Percentiles rank a stretch among this genome's conserved stretches.
phyloP scores from a whole-genome alignment of 2,113 vertebrate genomes.

The Malaclemys terrapin region DNA sequence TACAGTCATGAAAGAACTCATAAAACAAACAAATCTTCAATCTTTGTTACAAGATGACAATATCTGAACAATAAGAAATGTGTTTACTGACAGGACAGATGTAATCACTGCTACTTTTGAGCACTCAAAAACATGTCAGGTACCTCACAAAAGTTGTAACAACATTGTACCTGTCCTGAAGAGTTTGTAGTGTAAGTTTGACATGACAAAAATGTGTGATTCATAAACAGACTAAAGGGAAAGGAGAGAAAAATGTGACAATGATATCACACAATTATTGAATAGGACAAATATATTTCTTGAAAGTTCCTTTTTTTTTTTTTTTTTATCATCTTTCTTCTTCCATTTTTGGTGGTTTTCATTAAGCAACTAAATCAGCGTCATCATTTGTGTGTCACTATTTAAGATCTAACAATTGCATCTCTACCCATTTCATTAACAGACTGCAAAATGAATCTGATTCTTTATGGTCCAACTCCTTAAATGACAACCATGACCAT shows the following conservation, averaged over 20 bases:
- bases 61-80: not conserved
- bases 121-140: not conserved
- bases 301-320: not conserved
- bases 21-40: not conserved
- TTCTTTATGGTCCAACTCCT: not conserved
- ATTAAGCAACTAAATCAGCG: not conserved
- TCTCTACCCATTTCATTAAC: not conserved
- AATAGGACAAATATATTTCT: not conserved
- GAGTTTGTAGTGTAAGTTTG: not conserved
- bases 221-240: not conserved
- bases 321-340: not conserved
- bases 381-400: not conserved
- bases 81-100: not conserved
- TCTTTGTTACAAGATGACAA: not conserved
- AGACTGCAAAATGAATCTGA: not conserved
- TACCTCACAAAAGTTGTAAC: not conserved
- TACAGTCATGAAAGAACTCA: not conserved
- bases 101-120: not conserved
- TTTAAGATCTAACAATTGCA: not conserved
- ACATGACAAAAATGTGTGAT: not conserved
- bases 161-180: not conserved
- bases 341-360: not conserved
- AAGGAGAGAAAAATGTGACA: not conserved
- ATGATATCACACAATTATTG: not conserved
- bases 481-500: fast-evolving